These are phyloP conservation scores for Amblyornis subalaris DNA, from an alignment of 2,113 vertebrate species.

Conservation along the genomic window DNA sequence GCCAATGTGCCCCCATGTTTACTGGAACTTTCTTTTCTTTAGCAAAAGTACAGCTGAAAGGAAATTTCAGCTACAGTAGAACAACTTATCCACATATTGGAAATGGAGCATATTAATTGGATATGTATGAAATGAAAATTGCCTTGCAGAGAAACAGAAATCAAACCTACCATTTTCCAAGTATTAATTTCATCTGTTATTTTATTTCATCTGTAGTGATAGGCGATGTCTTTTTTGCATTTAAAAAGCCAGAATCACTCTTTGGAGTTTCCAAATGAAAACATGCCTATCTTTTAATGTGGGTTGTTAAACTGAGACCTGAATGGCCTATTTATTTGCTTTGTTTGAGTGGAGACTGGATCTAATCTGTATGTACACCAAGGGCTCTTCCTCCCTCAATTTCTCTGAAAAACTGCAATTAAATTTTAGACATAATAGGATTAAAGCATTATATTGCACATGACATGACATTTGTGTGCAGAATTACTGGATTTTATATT, in stretches of 20 bases:
- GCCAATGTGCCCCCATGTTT: background rate
- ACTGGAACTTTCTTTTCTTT: background rate
- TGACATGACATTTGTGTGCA: conserved; percentile 23
- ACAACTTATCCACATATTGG: background rate
- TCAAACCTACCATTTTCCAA: conserved; percentile 6
- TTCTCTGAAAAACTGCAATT: conserved; percentile 43
- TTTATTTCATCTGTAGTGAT: conserved; percentile 1
- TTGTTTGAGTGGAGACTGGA: conserved; percentile 38
- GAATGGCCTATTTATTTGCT: conserved; percentile 50
- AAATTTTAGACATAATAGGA: conserved; percentile 34
- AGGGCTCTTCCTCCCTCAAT: conserved; percentile 20
- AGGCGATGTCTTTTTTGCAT: conserved; percentile 10
- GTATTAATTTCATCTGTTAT: background rate
- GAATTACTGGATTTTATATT: conserved; percentile 37
- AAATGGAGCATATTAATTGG: conserved; percentile 48
- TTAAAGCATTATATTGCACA: conserved; percentile 20
- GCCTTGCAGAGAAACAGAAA: conserved; percentile 36
- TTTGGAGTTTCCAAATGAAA: conserved; percentile 35
- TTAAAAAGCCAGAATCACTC: conserved; percentile 1
- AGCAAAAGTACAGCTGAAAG: background rate
- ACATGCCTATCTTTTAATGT: conserved; percentile 30
- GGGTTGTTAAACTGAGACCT: conserved; percentile 45
- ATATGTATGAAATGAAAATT: conserved; percentile 25
- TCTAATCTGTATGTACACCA: conserved; percentile 50
- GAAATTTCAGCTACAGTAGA: background rate